Percentiles rank a stretch among this genome's conserved stretches.
Conservation (phyloP, 2,888 invertebrate genomes). For the Meliscaeva auricollis region DNA sequence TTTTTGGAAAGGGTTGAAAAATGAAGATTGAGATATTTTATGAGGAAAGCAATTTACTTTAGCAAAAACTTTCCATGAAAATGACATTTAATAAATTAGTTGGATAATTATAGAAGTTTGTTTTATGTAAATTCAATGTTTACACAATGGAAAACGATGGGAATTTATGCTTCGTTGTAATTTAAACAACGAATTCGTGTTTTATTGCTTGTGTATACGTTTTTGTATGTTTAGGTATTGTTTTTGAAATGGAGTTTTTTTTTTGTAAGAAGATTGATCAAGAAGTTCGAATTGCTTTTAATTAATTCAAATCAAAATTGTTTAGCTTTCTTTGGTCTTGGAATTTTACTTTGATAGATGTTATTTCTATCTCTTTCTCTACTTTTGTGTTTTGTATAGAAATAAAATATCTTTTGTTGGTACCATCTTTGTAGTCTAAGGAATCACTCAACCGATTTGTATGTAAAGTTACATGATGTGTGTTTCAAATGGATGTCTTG, state of each 20-base stretch:
- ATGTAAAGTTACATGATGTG: too few species aligned
- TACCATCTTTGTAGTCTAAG: too few species aligned
- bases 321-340: too few species aligned
- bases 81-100: conserved; percentile 43
- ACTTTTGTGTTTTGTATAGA: too few species aligned
- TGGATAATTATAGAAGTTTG: conserved; percentile 23
- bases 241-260: neutral
- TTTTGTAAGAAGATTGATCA: too few species aligned
- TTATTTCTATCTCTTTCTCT: too few species aligned
- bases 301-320: too few species aligned
- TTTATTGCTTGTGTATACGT: neutral
- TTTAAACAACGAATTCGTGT: conserved; percentile 3
- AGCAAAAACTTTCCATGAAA: conserved; percentile 12
- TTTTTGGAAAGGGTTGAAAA: conserved; percentile 30
- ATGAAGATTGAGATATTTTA: conserved; percentile 33
- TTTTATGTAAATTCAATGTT: conserved; percentile 35
- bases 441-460: too few species aligned
- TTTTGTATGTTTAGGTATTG: neutral
- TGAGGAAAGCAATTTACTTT: conserved; percentile 26
- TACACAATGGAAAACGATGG: conserved; percentile 16
- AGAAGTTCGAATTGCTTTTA: too few species aligned
- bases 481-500: too few species aligned
- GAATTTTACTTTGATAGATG: too few species aligned
- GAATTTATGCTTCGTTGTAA: conserved; percentile 17
- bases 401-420: too few species aligned